Evolutionary conservation across 2,797 vertebrate genomes (phyloP).

Genomic region (Artibeus jamaicensis): DNA sequence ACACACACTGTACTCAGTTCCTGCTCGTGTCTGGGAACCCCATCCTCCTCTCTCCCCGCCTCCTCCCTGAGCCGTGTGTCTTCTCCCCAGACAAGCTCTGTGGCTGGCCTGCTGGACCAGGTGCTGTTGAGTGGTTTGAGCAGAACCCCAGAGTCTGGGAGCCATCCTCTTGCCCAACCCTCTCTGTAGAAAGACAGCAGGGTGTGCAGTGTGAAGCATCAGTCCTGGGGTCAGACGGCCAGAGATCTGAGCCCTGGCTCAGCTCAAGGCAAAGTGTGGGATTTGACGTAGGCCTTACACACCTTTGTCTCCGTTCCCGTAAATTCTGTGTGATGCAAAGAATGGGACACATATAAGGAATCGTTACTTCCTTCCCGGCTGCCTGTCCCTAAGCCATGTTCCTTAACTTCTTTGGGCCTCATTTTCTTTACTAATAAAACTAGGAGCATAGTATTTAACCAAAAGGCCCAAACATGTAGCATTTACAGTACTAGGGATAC

Average conservation of each 20-base stretch:
- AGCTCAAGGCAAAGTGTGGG: background rate
- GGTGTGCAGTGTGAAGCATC: fast-evolving
- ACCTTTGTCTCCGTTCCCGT: background rate
- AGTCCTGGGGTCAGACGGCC: fast-evolving
- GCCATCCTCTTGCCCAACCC: background rate
- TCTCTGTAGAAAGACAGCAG: background rate
- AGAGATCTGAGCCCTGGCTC: background rate
- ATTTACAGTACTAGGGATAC: background rate
- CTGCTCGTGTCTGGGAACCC: background rate
- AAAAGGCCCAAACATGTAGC: too few species aligned
- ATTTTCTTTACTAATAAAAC: background rate
- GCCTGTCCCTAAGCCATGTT: background rate
- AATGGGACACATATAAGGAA: fast-evolving
- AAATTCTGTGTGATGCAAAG: fast-evolving
- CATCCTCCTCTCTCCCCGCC: background rate
- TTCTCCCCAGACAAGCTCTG: background rate
- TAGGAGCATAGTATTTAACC: too few species aligned
- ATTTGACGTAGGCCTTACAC: fast-evolving
- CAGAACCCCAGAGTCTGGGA: background rate
- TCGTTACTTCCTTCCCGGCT: background rate
- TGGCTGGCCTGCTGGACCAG: background rate
- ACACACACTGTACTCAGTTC: fast-evolving
- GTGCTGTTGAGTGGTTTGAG: background rate
- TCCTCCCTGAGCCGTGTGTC: background rate
- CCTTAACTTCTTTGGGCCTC: background rate